These are phyloP conservation scores for Sisor rabdophorus DNA, from an alignment of 2,113 vertebrate genomes.

Conservation along the genomic window DNA sequence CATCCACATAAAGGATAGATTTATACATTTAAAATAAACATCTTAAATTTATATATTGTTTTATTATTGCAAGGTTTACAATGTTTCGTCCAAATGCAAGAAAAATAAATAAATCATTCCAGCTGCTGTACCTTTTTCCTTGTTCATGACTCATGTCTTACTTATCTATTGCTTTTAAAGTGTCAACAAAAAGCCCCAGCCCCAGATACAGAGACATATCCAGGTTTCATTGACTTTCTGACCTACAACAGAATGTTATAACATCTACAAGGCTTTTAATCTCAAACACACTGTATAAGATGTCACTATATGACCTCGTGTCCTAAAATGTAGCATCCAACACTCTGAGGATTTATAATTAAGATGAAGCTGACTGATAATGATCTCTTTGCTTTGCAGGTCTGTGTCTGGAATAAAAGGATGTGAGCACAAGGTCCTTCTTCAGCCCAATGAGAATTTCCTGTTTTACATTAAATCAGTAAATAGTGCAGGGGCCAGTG, in stretches of 20 bases:
- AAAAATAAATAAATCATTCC: no score
- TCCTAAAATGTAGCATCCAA: conserved; percentile 2
- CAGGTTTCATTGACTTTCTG: neutral
- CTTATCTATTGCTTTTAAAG: neutral
- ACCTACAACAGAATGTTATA: neutral
- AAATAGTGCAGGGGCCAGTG: conserved; percentile 82
- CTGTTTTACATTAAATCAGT: conserved; percentile 92
- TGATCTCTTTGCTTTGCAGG: conserved; percentile 58
- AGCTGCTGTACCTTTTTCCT: no score
- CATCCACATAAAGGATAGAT: no score
- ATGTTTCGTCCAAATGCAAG: no score
- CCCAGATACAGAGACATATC: neutral
- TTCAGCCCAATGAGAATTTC: conserved; percentile 90
- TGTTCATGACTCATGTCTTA: neutral
- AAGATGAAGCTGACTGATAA: conserved; percentile 17
- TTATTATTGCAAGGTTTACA: no score
- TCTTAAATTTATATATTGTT: no score
- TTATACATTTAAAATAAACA: no score
- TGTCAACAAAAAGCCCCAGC: neutral
- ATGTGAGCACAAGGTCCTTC: conserved; percentile 78
- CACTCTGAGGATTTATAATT: conserved; percentile 4
- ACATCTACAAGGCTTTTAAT: conserved; percentile 1
- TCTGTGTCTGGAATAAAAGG: conserved; percentile 84
- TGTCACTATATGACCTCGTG: neutral
- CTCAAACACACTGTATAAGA: neutral